phyloP scores from a whole-genome alignment of 2,797 vertebrate species.

The Tachyglossus aculeatus region DNA sequence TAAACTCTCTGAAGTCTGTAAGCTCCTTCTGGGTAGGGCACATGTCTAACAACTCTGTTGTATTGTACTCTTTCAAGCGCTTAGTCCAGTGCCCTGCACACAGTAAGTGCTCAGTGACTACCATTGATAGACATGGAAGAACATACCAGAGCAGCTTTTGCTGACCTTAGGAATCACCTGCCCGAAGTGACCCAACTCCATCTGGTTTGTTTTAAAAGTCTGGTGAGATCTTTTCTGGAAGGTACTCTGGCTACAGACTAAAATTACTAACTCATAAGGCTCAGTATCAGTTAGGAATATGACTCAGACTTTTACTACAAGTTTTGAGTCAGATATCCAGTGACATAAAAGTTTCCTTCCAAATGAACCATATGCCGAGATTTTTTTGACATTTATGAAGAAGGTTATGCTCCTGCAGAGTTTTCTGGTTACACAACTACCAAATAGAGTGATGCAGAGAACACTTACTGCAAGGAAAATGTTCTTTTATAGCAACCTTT shows the following conservation, averaged over 20 bases:
- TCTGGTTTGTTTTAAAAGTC: background rate
- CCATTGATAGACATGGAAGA: no score
- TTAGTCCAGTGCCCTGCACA: no score
- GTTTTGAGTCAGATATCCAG: constrained; percentile 36
- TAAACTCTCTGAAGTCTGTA: no score
- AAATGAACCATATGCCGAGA: background rate
- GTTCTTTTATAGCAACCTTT: constrained; percentile 55
- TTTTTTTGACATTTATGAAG: constrained; percentile 52
- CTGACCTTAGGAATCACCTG: background rate
- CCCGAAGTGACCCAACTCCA: background rate
- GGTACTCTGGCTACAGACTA: rapidly evolving
- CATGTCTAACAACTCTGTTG: no score
- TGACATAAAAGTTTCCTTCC: constrained; percentile 44
- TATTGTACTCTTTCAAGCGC: no score
- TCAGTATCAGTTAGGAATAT: background rate
- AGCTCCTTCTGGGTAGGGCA: no score
- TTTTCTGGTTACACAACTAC: constrained; percentile 43
- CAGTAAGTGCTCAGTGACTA: no score
- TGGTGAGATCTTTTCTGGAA: background rate
- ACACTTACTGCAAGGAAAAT: constrained; percentile 35
- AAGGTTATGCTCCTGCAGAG: constrained; percentile 26
- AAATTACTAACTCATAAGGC: background rate
- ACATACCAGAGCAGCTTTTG: no score
- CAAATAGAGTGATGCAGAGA: constrained; percentile 35
- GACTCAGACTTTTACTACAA: background rate